phyloP scores from a whole-genome alignment of 2,113 vertebrate genomes.

The Apodemus sylvaticus region DNA sequence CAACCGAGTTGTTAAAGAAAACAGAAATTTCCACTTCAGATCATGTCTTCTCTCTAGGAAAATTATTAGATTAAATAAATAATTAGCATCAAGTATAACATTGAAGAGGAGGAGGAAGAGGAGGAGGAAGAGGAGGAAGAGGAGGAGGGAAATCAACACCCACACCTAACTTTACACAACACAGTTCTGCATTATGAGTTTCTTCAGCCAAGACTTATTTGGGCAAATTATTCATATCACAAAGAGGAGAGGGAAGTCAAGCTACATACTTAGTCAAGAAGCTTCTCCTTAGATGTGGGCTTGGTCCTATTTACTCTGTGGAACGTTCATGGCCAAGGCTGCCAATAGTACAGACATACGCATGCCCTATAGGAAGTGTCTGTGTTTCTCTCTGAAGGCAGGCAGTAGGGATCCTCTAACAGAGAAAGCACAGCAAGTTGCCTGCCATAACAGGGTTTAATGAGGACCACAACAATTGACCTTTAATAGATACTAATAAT shows the following conservation, averaged over 20 bases:
- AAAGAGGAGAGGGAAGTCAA: conserved; percentile 9
- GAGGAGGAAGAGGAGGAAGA: not conserved
- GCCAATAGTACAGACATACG: accelerated
- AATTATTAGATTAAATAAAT: not conserved
- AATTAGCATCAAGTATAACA: not conserved
- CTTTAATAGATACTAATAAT: conserved; percentile 45
- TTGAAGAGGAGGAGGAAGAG: not conserved
- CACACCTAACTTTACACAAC: not conserved
- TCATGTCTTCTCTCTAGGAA: not conserved
- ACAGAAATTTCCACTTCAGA: no score
- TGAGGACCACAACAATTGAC: conserved; percentile 24
- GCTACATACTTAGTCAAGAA: not conserved
- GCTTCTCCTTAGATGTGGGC: not conserved
- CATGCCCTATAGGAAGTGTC: not conserved
- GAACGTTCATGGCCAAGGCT: not conserved
- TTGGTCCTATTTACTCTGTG: not conserved
- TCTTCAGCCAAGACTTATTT: not conserved
- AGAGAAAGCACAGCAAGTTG: not conserved
- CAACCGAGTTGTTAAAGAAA: no score
- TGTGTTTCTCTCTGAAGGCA: not conserved
- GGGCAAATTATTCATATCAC: not conserved
- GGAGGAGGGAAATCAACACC: not conserved
- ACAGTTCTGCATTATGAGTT: not conserved
- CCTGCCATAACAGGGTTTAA: not conserved
- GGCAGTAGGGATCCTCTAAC: not conserved